Percentiles rank a stretch among this genome's conserved stretches.
These are phyloP conservation scores for Trachemys scripta DNA, from an alignment of 2,113 vertebrate species.

Conservation along the genomic window DNA sequence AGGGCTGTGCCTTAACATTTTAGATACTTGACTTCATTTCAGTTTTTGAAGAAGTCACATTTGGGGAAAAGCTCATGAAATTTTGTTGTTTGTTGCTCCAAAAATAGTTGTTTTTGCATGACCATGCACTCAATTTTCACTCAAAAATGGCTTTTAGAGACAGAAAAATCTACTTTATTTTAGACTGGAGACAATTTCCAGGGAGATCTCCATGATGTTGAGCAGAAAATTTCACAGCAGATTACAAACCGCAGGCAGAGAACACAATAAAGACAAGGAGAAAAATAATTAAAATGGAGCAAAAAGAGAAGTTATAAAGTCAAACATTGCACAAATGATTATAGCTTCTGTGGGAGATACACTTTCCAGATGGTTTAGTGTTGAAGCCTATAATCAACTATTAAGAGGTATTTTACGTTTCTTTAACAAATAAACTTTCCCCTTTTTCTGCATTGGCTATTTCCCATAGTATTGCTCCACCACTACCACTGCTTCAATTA, in stretches of 20 bases:
- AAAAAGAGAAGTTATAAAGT: not conserved
- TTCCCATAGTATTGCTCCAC: not conserved
- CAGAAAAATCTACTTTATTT: not conserved
- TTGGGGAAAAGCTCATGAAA: not conserved
- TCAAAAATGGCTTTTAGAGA: not conserved
- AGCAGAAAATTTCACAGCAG: not conserved
- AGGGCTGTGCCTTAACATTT: not conserved
- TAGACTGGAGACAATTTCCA: not conserved
- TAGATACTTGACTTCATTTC: not conserved
- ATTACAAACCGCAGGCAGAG: not conserved
- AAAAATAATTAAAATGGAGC: not conserved
- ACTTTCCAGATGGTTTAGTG: constrained; percentile 27
- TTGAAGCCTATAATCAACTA: not conserved
- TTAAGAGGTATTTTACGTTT: not conserved
- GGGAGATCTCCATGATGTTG: not conserved
- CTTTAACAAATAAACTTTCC: fast-evolving
- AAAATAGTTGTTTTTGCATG: not conserved
- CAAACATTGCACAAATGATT: not conserved
- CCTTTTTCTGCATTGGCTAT: fast-evolving
- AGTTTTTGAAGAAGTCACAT: not conserved
- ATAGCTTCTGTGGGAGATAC: fast-evolving
- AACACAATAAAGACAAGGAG: not conserved
- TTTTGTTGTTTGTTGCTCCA: not conserved
- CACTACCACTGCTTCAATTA: not conserved
- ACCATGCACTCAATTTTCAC: not conserved